Evolutionary conservation across 2,888 invertebrate species (phyloP), one percentile per base, ranked within the genome.

Genomic region (Deroplatys truncata): DNA sequence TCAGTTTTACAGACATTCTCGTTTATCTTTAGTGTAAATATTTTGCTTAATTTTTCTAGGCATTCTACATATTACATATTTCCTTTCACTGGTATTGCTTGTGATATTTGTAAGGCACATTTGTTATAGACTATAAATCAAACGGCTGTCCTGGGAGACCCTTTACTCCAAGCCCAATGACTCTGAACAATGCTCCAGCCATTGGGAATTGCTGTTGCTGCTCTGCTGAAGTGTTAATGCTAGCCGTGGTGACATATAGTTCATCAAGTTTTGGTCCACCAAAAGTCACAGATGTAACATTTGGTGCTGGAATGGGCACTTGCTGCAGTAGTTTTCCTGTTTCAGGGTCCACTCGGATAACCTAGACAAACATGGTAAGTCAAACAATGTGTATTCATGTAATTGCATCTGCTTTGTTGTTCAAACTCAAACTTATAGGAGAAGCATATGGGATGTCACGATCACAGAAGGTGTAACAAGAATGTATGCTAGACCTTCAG

Each of bases 231-330:
- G 95, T 93, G 91, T 94, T 92, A 93, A 95, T 93, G 91, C 93
- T 93, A 0, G 96, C 96, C 0, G 95, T 94, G 4, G 97, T 97
- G 85, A 97, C 97, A 93, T 94, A 97, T 89, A 97, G 93, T 90
- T 95, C 95, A 91, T 96, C 96, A 89, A 96, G 93, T 91, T 94
- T 93, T 9, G 94, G 93, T 0, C 97, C 97, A 2, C 97, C 97
- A 93, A 96, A 97, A n/a, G 96, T 96, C 29, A 94, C 95, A 0
- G 97, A 97, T 1, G 97, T 97, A 28, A 95, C 95, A 92, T 96
- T 96, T n/a, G 95, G 95, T n/a, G 95, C 95, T 0, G 97, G 97
- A 88, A 96, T 94, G 16, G 94, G 93, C 13, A 97, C 93, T 91
- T 94, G 94, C 90, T 95, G 93, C 5, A 97, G 93, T 0, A 96